A percentile compares a stretch with the other conserved stretches of the same genome.
phyloP scores from a whole-genome alignment of 2,797 vertebrate genomes.

The Spheniscus humboldti region DNA sequence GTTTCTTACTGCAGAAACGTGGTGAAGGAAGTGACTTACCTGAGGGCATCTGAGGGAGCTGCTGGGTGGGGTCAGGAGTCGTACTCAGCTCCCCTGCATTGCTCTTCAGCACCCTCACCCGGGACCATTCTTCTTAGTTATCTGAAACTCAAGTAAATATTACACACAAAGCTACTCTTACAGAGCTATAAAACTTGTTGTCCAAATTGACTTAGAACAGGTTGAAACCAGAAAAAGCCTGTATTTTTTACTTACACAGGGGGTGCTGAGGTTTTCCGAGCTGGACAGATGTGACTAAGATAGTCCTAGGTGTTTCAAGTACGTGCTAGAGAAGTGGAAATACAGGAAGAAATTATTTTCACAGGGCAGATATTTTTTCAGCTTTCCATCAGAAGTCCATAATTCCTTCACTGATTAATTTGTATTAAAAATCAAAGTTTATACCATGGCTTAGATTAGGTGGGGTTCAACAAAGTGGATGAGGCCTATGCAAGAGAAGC shows the following conservation, averaged over 20 bases:
- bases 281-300: slow-evolving; percentile 27
- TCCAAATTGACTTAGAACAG: slow-evolving; percentile 47
- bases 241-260: slow-evolving; percentile 28
- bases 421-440: background rate
- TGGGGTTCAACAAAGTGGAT: background rate
- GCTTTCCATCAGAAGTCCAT: background rate
- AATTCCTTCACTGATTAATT: background rate
- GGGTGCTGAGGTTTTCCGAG: background rate
- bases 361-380: background rate
- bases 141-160: slow-evolving; percentile 52
- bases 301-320: slow-evolving; percentile 1
- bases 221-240: slow-evolving; percentile 51
- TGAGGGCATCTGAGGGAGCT: background rate
- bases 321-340: background rate
- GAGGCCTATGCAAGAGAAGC: background rate
- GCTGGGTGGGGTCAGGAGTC: background rate
- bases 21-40: background rate
- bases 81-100: background rate
- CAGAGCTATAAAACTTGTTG: slow-evolving; percentile 60
- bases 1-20: background rate
- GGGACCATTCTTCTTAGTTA: slow-evolving; percentile 6
- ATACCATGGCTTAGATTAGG: background rate
- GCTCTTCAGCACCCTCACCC: background rate
- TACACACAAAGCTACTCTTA: slow-evolving; percentile 38
- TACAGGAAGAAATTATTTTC: slow-evolving; percentile 3